Conservation (phyloP, 2,888 invertebrate species). For the Andrena chrysosceles region DNA sequence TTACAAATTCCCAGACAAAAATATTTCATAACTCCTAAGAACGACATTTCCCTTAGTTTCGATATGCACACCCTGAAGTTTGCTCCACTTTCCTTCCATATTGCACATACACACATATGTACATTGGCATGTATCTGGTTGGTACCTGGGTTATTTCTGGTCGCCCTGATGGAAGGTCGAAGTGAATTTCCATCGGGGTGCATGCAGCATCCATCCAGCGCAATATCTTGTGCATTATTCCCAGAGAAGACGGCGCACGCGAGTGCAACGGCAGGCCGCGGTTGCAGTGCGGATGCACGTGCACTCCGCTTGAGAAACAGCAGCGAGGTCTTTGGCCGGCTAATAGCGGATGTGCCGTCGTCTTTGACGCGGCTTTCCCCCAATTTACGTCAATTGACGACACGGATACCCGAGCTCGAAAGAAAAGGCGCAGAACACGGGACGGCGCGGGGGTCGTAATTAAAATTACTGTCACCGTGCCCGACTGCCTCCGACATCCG, state of each 20-base stretch:
- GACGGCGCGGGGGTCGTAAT: constrained; percentile 58
- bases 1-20: too few species aligned
- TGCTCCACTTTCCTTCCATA: too few species aligned
- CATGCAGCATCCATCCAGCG: background rate
- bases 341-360: constrained; percentile 67
- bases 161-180: background rate
- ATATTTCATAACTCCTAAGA: too few species aligned
- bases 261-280: constrained; percentile 17
- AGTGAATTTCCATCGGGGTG: constrained; percentile 18
- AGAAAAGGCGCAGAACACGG: constrained; percentile 44
- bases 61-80: too few species aligned
- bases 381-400: constrained; percentile 75
- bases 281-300: constrained; percentile 47
- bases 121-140: too few species aligned
- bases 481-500: constrained; percentile 49
- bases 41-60: too few species aligned
- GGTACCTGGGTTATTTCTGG: too few species aligned
- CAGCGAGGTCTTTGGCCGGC: constrained; percentile 67
- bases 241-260: constrained; percentile 3
- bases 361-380: constrained; percentile 70
- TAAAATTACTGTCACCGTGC: constrained; percentile 71
- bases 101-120: too few species aligned
- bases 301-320: constrained; percentile 48
- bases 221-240: background rate
- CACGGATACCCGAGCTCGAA: constrained; percentile 42